Evolutionary conservation across 2,113 vertebrate genomes (phyloP), one percentile per base, ranked within the genome.

Genomic region (Delphinus delphis): DNA sequence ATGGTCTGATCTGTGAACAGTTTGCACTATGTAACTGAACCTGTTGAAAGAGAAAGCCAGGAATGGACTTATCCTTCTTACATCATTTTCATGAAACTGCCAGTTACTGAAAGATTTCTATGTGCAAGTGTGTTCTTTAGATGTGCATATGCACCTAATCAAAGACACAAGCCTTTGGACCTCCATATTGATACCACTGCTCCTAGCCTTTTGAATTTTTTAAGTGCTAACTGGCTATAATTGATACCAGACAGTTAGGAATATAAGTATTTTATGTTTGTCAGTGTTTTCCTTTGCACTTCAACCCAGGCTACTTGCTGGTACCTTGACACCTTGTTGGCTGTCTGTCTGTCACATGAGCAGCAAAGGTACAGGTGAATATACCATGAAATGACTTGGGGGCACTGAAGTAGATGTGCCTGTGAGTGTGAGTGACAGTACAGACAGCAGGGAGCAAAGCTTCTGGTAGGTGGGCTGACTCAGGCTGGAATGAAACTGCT

Each of bases 111-210:
- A 90, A 96, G 82, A 84, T 94, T 92, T 92, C 63, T 89, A 12
- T 67, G 88, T 62, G 53, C 62, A 92, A 95, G 79, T 87, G 68
- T 89, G 86, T 92, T 89, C 79, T 96, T 96, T 47, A 89, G 77
- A 80, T 89, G 50, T 50, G 97, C 95, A 97, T 81, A 82, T 97
- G 96, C 85, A 96, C 86, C 60, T 96, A 97, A 97, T 97, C 86
- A 97, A 96, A 97, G 82, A 79, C 81, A 93, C 36, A 85, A 92
- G 77, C 36, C 62, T 91, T 90, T 60, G 55, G 68, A 88, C 82
- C 50, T 41, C 50, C 77, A 47, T 92, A 68, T 84, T 92, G 68
- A 79, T 94, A 83, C 18, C 5, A 41, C 58, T 47, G 58, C 44
- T 93, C 25, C 13, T 38, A 84, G 58, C 20, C 21, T 94, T 36